Percentiles rank a stretch among this genome's conserved stretches.
Evolutionary conservation across 2,888 invertebrate species (phyloP).

Genomic region (Blera fallax): DNA sequence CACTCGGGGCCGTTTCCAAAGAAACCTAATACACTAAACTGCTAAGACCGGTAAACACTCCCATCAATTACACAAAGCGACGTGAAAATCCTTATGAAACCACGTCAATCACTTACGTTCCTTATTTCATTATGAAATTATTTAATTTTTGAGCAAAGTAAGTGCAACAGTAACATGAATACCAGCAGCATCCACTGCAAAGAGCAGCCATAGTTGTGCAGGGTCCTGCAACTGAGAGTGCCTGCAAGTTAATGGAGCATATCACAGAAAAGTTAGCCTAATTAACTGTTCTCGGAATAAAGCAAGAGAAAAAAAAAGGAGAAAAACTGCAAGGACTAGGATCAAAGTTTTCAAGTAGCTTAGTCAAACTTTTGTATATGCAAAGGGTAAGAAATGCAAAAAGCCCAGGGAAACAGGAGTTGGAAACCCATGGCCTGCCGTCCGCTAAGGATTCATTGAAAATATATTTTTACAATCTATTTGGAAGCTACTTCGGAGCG

Average conservation of each 20-base stretch:
- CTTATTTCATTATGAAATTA: slow-evolving; percentile 66
- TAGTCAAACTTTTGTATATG: slow-evolving; percentile 24
- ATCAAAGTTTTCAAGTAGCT: slow-evolving; percentile 62
- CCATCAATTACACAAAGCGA: slow-evolving; percentile 57
- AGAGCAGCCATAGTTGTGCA: slow-evolving; percentile 7
- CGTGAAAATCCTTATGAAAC: slow-evolving; percentile 44
- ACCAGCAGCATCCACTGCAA: slow-evolving; percentile 2
- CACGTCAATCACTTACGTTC: slow-evolving; percentile 65
- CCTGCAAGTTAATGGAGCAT: slow-evolving; percentile 66
- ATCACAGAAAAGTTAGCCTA: slow-evolving; percentile 66
- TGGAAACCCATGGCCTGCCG: not conserved
- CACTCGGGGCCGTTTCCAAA: not conserved
- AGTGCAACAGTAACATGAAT: slow-evolving; percentile 32
- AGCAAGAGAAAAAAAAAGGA: not conserved
- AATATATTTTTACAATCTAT: not conserved
- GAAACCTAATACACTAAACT: not conserved
- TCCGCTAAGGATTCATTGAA: not conserved
- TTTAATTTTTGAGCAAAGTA: slow-evolving; percentile 51
- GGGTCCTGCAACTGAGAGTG: slow-evolving; percentile 55
- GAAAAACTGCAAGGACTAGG: slow-evolving; percentile 32
- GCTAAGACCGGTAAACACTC: slow-evolving; percentile 26
- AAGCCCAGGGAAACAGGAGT: not conserved
- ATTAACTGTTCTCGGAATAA: slow-evolving; percentile 59
- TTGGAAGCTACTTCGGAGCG: too few relatives aligned
- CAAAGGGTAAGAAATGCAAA: slow-evolving; percentile 30